Base-by-base conservation (phyloP, 2,888 invertebrate genomes). In the Leucophenga maculata region DNA sequence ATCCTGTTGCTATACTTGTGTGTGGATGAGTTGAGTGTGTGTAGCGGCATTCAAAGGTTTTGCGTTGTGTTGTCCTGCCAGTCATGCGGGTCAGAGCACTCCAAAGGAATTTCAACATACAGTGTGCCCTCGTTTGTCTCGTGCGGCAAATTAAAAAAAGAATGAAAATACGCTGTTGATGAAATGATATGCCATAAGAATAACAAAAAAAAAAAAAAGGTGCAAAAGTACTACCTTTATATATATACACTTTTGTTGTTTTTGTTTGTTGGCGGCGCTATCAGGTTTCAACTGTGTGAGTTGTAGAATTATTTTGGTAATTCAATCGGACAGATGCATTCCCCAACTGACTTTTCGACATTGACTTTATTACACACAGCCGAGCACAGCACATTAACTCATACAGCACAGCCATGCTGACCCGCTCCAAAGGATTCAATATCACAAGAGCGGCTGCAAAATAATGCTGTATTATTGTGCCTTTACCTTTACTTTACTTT, bases 321-420 rank as follows among this genome's bases (percentile, higher is more conserved):
- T 74, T 72, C 69, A 76, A 77, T 82, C 79, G 75, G 67, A 69
- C 81, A 80, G 82, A 83, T 83, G 78, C 83, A 50, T 74, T 18
- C 18, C n/a, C 20, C 50, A 48, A 16, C 48, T 26, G 48, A 16
- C 52, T 46, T 48, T 46, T 22, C 31, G n/a, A 26, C 31, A 18
- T 46, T 64, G 62, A 48, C 62, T 48, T 64, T 64, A 26, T 22
- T 57, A 31, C n/a, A 57, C 31, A 26, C 13, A 26, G 18, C 57
- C 3, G 18, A 22, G 11, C 31, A 57, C 26, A 26, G n/a, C n/a
- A 20, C n/a, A 3, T 11, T 52, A 14, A 52, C 20, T 18, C 22
- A 54, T 20, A 54, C 22, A 52, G 52, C 20, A 32, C 39, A n/a
- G n/a, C n/a, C n/a, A n/a, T 64, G 62, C 6, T 48, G 62, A 75